Base-by-base conservation (phyloP, 2,888 invertebrate genomes). In the Drosophila melanosoma region DNA sequence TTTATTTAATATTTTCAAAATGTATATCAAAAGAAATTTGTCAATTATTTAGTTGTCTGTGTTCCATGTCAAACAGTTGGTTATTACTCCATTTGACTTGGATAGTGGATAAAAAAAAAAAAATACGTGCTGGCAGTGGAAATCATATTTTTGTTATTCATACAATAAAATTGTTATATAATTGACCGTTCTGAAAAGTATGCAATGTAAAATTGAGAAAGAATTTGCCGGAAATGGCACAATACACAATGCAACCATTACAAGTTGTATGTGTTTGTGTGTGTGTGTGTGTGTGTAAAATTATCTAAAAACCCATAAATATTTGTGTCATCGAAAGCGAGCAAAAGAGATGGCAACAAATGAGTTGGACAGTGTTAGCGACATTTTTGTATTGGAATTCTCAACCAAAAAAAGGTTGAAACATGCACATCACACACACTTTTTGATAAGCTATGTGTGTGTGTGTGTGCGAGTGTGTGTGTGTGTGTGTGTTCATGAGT, bases 151-250 rank as follows among this genome's bases (percentile, higher is more conserved):
- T 81, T 88, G 82, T 74, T 87, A 79, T 84, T 84, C 84, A 84
- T 81, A 76, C 74, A 89, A 87, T 84, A 69, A 87, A 79, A 77
- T 75, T 81, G 77, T 77, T 74, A 77, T 76, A 80, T 84, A 84
- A 84, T 87, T 84, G 75, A 63, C 63, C 52, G 54, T 56, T 64
- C 53, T 48, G 45, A 74, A 76, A 81, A 74, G 61, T 71, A 68
- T 51, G 75, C 73, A 74, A 78, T 70, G 59, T 56, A 67, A 61
- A 51, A 6, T 1, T 1, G 26, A 8, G 8, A 63, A 65, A 67
- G 74, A 78, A 87, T 78, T 77, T 78, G 73, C 64, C 69, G 67
- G 62, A 73, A 74, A 69, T 83, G 83, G 49, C 72, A 74, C 85
- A 79, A 73, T 67, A 33, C 33, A 33, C 33, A 33, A 73, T 29